These are phyloP conservation scores for Thalassoma bifasciatum DNA, from an alignment of 2,113 vertebrate species.

Conservation along the genomic window DNA sequence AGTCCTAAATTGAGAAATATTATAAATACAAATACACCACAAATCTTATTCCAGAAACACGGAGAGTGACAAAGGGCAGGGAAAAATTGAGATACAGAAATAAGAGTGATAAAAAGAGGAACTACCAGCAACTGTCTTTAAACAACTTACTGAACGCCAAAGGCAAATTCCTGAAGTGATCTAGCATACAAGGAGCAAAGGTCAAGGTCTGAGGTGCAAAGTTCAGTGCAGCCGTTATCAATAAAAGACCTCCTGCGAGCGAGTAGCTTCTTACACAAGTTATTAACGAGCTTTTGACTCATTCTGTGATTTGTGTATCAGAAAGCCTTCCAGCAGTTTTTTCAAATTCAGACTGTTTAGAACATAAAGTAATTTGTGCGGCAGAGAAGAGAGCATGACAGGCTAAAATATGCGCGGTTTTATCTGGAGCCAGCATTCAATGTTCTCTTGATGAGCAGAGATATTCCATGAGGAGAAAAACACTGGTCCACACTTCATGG, in stretches of 20 bases:
- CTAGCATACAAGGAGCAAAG: slow-evolving; percentile 66
- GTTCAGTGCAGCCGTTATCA: slow-evolving; percentile 72
- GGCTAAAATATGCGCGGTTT: slow-evolving; percentile 15
- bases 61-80: background rate
- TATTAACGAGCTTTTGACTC: slow-evolving; percentile 66
- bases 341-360: slow-evolving; percentile 51
- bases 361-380: slow-evolving; percentile 49
- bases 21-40: background rate
- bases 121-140: slow-evolving; percentile 34
- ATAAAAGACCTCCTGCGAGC: slow-evolving; percentile 72
- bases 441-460: slow-evolving; percentile 31
- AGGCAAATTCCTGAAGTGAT: slow-evolving; percentile 74
- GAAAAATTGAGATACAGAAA: background rate
- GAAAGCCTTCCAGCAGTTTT: slow-evolving; percentile 24
- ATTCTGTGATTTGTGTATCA: slow-evolving; percentile 20
- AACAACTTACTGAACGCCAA: slow-evolving; percentile 44
- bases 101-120: background rate
- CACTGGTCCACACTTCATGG: slow-evolving; percentile 1
- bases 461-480: slow-evolving; percentile 25
- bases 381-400: slow-evolving; percentile 10
- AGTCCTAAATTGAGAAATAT: too few species aligned
- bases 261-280: slow-evolving; percentile 60
- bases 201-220: slow-evolving; percentile 76
- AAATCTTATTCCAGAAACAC: background rate
- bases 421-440: slow-evolving; percentile 35